Base-by-base conservation (phyloP, 2,888 invertebrate genomes). In the Conchocele bisecta region DNA sequence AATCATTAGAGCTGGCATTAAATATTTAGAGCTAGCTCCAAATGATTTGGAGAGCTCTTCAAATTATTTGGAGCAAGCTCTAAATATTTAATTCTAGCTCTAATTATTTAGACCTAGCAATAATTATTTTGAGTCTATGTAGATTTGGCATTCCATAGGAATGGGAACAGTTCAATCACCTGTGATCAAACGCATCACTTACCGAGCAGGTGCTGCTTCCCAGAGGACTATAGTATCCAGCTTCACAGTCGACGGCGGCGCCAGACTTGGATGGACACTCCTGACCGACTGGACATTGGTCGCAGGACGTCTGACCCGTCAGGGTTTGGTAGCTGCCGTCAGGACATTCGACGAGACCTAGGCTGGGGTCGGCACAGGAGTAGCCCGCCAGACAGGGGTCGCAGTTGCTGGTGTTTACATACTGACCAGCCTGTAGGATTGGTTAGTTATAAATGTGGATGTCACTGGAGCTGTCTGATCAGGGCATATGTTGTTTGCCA, bases 351-450 rank as follows among this genome's bases (percentile, higher is more conserved):
- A 81, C 77, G n/a, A 78, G 84, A 1, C 82, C 77, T 9, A 83
- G 66, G 6, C 80, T 69, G 0, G 87, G 85, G 7, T 84, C 83
- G 5, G 87, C 85, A 67, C 90, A 90, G 33, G 81, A 81, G 46
- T 79, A 86, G 2, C 90, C 90, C 5, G 73, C 79, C 20, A 85
- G 82, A 64, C 90, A 90, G 17, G 69, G 42, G 17, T 79, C 68
- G 74, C 90, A 90, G 2, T 51, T 42, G 5, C 83, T 83, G 6
- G 85, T 86, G 50, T 84, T 82, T 15, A 85, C 83, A 69, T 89
- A 89, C 54, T 88, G 77, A 13, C 90, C 90, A 70, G 66, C 51
- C 89, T 89, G 76, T 6, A 79, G 59, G n/a, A n/a, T n/a, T n/a
- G n/a, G n/a, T n/a, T n/a, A n/a, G n/a, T n/a, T n/a, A n/a, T n/a